Evolutionary conservation across 2,113 vertebrate species (phyloP).

Genomic region (Rattus norvegicus): GRCr8 NC_086019.1:141583501-141584000

Average conservation of each 20-base stretch:
- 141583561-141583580: not conserved
- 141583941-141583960: not conserved
- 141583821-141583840: not conserved
- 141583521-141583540: not conserved
- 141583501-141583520: not conserved
- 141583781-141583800: slow-evolving; percentile 67
- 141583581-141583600: not conserved
- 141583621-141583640: slow-evolving; percentile 31
- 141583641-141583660: not conserved
- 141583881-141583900: not conserved
- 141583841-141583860: slow-evolving; percentile 47
- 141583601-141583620: not conserved
- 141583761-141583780: slow-evolving; percentile 77
- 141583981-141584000: not conserved
- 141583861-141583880: slow-evolving; percentile 35
- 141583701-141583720: slow-evolving; percentile 62
- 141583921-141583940: not conserved
- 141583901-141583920: not conserved
- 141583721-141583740: slow-evolving; percentile 66
- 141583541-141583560: not conserved
- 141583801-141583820: not conserved
- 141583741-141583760: slow-evolving; percentile 57
- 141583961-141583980: not conserved
- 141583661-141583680: slow-evolving; percentile 47
- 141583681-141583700: slow-evolving; percentile 59